Evolutionary conservation across 2,797 vertebrate species (phyloP).

Genomic region (Urophycis tenuis): DNA sequence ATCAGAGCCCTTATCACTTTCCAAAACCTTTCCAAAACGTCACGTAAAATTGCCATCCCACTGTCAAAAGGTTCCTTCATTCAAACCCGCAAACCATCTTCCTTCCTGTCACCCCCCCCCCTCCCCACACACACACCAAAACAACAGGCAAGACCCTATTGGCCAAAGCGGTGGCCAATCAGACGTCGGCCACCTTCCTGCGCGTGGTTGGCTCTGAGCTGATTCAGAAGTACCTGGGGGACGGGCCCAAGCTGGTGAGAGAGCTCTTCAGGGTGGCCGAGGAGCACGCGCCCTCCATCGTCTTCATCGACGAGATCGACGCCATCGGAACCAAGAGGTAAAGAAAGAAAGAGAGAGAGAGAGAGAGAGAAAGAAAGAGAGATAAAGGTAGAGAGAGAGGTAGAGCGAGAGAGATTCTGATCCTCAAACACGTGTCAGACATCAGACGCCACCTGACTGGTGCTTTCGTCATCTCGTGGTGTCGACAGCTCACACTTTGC

Average conservation of each 20-base stretch:
- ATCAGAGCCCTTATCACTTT: not conserved
- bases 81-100: not conserved
- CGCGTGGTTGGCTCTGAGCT: conserved; percentile 93
- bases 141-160: conserved; percentile 93
- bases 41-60: not conserved
- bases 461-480: not conserved
- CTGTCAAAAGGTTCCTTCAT: not conserved
- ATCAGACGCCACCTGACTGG: not conserved
- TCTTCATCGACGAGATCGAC: conserved; percentile 96
- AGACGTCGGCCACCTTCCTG: conserved; percentile 93
- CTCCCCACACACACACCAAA: not conserved
- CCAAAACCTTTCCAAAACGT: not conserved
- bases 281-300: conserved; percentile 90
- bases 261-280: conserved; percentile 93
- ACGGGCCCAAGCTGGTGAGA: conserved; percentile 89
- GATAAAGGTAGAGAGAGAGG: no score
- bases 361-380: not conserved
- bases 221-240: conserved; percentile 94
- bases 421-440: no score
- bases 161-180: conserved; percentile 96
- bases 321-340: conserved; percentile 96
- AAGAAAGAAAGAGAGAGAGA: no score
- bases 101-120: no score
- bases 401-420: not conserved
- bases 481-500: not conserved